Evolutionary conservation across 2,888 invertebrate species (phyloP).

Genomic region (Caenorhabditis wallacei): DNA sequence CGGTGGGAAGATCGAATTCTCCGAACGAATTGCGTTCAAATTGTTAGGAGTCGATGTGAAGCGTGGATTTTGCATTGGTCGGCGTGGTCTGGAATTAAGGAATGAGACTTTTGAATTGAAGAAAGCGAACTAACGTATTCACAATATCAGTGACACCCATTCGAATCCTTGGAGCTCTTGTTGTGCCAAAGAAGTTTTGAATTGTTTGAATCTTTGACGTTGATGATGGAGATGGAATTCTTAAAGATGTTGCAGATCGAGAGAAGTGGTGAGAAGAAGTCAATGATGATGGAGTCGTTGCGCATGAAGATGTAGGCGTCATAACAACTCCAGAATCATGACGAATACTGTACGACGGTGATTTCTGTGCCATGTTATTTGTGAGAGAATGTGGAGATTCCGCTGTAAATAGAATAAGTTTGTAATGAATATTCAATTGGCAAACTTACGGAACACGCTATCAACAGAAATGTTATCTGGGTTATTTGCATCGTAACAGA

Average conservation of each 20-base stretch:
- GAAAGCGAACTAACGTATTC: conserved; percentile 27
- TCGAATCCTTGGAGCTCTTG: conserved; percentile 32
- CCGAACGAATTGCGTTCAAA: conserved; percentile 22
- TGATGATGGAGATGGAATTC: conserved; percentile 37
- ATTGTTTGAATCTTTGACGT: conserved; percentile 33
- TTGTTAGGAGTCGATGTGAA: conserved; percentile 42
- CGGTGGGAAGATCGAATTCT: conserved; percentile 34
- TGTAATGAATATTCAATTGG: background rate
- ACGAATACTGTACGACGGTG: conserved; percentile 5
- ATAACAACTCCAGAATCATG: conserved; percentile 55
- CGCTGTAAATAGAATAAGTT: conserved; percentile 9
- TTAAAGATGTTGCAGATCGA: conserved; percentile 35
- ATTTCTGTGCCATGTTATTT: conserved; percentile 4
- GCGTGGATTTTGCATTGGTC: conserved; percentile 28
- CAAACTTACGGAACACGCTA: conserved; percentile 54
- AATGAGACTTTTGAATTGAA: background rate
- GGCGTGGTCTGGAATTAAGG: conserved; percentile 20
- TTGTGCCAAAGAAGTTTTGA: conserved; percentile 42
- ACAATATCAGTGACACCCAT: conserved; percentile 55
- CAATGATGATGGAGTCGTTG: conserved; percentile 2
- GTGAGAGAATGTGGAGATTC: conserved; percentile 42
- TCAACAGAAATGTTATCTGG: conserved; percentile 50
- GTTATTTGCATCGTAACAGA: conserved; percentile 38
- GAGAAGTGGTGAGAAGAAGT: conserved; percentile 22
- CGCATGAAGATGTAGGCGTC: conserved; percentile 16